Conservation (phyloP, 2,113 vertebrate species). For the Eclectus roratus region DNA sequence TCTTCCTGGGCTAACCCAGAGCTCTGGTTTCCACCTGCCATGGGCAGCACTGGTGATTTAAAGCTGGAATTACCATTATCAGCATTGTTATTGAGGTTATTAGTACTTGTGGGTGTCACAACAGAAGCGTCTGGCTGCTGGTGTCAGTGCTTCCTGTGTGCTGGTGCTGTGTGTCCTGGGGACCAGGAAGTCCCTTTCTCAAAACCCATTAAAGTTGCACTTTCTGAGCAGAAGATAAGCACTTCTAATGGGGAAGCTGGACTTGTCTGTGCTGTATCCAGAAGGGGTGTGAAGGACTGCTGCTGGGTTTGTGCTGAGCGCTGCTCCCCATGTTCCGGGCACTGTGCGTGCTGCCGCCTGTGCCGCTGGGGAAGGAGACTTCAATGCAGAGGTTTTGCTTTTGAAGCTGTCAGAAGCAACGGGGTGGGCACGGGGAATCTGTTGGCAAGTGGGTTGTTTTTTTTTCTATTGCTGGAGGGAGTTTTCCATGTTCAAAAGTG, state of each 20-base stretch:
- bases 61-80: not conserved
- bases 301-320: rapidly evolving
- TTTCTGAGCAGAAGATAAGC: not conserved
- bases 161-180: not conserved
- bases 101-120: not conserved
- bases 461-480: not conserved
- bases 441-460: not conserved
- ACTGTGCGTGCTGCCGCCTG: rapidly evolving
- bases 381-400: not conserved
- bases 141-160: not conserved
- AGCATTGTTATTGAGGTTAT: not conserved
- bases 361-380: not conserved
- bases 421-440: not conserved
- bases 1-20: not conserved
- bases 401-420: not conserved
- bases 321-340: rapidly evolving
- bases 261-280: not conserved
- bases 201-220: not conserved
- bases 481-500: not conserved
- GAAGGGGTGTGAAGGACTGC: not conserved
- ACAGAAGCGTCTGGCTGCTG: not conserved
- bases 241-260: not conserved
- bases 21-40: not conserved
- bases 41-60: not conserved
- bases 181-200: not conserved